Evolutionary conservation across 2,113 vertebrate genomes (phyloP).

Genomic region (Heterotis niloticus): DNA sequence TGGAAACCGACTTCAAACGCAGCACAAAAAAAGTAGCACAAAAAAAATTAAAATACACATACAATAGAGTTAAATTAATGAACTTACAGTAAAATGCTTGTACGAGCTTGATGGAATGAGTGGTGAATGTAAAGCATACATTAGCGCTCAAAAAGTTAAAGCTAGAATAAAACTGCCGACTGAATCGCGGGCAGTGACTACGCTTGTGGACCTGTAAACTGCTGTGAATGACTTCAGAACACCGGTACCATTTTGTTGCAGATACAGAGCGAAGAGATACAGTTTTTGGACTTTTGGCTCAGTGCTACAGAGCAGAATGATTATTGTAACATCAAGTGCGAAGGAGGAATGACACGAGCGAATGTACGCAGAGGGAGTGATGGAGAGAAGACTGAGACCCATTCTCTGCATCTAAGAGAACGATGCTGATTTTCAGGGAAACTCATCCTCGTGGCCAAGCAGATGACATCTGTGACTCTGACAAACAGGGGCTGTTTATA

Average conservation of each 20-base stretch:
- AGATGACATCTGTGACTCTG: no score
- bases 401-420: conserved; percentile 4
- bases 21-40: no score
- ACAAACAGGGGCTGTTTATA: background rate
- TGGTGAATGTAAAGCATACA: no score
- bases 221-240: background rate
- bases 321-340: background rate
- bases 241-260: conserved; percentile 17
- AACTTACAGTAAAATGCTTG: no score
- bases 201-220: background rate
- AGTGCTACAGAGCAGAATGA: background rate
- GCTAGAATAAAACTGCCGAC: background rate
- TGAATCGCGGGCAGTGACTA: background rate
- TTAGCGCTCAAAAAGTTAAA: background rate
- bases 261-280: background rate
- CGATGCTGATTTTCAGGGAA: background rate
- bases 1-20: background rate
- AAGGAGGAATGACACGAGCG: background rate
- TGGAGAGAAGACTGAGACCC: background rate
- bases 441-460: no score
- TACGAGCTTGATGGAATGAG: no score
- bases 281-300: background rate
- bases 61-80: no score
- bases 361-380: background rate
- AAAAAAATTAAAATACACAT: no score